phyloP scores from a whole-genome alignment of 2,113 vertebrate species.

The Sphaerodactylus townsendi region DNA sequence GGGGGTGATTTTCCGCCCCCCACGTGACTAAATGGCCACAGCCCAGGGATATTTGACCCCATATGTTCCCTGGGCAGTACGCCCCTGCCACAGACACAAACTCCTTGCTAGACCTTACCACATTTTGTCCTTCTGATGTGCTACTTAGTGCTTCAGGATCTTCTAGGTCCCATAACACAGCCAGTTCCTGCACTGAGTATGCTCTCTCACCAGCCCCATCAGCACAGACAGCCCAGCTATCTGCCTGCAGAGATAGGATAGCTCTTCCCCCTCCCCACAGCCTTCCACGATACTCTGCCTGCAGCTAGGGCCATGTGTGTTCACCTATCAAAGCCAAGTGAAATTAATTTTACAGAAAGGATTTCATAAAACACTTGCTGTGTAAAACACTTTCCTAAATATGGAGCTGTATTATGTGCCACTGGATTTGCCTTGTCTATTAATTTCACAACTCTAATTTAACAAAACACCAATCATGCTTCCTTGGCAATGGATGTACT shows the following conservation, averaged over 20 bases:
- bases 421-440: not conserved
- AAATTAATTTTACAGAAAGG: not conserved
- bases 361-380: not conserved
- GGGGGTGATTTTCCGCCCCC: too few species aligned
- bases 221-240: not conserved
- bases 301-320: not conserved
- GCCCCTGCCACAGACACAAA: too few species aligned
- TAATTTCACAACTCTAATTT: slow-evolving; percentile 15
- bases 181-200: too few species aligned
- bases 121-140: too few species aligned
- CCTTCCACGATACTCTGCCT: not conserved
- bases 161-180: too few species aligned
- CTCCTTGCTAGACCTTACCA: too few species aligned
- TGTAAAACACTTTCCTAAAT: not conserved
- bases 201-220: too few species aligned
- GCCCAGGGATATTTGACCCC: too few species aligned
- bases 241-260: not conserved
- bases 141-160: too few species aligned
- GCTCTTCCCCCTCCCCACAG: too few species aligned
- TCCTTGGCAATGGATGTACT: slow-evolving; percentile 8
- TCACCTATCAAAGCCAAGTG: not conserved
- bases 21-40: too few species aligned
- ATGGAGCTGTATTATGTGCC: not conserved
- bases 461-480: slow-evolving; percentile 4
- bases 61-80: too few species aligned